phyloP scores from a whole-genome alignment of 2,888 invertebrate species.

The Mythimna lalbum region DNA sequence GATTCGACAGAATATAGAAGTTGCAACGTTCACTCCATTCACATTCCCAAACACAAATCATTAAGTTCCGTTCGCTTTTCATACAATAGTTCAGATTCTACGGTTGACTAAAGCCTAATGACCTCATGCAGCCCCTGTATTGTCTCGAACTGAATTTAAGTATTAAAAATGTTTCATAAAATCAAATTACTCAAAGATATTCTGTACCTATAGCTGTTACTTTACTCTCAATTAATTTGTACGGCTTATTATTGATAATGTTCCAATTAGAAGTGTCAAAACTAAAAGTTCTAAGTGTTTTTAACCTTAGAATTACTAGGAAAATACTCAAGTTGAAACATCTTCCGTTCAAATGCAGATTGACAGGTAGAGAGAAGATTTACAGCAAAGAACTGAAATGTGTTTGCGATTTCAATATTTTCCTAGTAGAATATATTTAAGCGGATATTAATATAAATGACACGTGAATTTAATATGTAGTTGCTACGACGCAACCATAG shows the following conservation, averaged over 20 bases:
- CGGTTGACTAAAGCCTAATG: slow-evolving; percentile 14
- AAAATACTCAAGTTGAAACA: slow-evolving; percentile 30
- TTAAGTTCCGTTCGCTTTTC: slow-evolving; percentile 6
- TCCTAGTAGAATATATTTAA: slow-evolving; percentile 45
- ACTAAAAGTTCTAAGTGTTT: slow-evolving; percentile 57
- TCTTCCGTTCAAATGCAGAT: background rate
- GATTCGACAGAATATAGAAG: slow-evolving; percentile 52
- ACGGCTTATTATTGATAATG: slow-evolving; percentile 64
- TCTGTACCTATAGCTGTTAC: slow-evolving; percentile 59
- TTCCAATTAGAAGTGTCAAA: slow-evolving; percentile 65
- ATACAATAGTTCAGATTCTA: slow-evolving; percentile 6
- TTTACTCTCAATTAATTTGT: slow-evolving; percentile 63
- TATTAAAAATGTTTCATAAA: slow-evolving; percentile 59
- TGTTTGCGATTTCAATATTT: slow-evolving; percentile 28
- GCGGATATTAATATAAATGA: slow-evolving; percentile 55
- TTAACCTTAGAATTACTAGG: slow-evolving; percentile 44
- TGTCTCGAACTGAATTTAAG: slow-evolving; percentile 51
- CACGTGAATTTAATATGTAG: slow-evolving; percentile 62
- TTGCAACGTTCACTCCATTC: slow-evolving; percentile 31
- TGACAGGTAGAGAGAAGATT: slow-evolving; percentile 10
- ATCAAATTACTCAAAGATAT: slow-evolving; percentile 62
- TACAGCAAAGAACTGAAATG: background rate
- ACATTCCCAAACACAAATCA: slow-evolving; percentile 52
- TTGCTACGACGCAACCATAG: slow-evolving; percentile 59
- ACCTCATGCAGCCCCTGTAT: slow-evolving; percentile 37